Evolutionary conservation across 2,797 vertebrate genomes (phyloP).

Genomic region (Girardinus metallicus): DNA sequence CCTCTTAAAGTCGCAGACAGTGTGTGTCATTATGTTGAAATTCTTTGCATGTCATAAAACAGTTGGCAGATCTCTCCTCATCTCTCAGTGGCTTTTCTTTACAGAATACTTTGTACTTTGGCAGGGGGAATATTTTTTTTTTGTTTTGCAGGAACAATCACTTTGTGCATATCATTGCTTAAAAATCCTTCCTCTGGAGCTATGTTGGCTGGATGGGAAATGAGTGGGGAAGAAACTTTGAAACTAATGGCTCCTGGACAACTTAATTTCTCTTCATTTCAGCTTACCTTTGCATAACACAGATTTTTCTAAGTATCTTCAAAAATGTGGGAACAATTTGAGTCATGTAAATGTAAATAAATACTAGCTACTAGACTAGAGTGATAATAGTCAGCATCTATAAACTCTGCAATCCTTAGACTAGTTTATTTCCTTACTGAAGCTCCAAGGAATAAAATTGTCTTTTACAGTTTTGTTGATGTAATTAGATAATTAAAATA

Average conservation of each 20-base stretch:
- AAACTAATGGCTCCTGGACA: neutral
- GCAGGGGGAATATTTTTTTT: neutral
- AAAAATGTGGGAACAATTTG: constrained; percentile 62
- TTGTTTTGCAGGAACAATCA: neutral
- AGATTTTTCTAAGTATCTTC: constrained; percentile 37
- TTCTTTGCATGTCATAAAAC: constrained; percentile 41
- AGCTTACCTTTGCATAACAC: constrained; percentile 4
- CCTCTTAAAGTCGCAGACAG: constrained; percentile 33
- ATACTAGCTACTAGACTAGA: constrained; percentile 65
- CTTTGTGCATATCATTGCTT: neutral
- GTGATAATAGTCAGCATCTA: constrained; percentile 44
- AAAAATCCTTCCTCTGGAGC: neutral
- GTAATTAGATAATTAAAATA: constrained; percentile 21
- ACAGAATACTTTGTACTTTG: constrained; percentile 8
- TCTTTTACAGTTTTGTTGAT: constrained; percentile 34
- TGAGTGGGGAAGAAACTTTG: neutral
- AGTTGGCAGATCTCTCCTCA: constrained; percentile 13
- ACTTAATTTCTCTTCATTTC: neutral
- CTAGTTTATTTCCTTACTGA: constrained; percentile 46
- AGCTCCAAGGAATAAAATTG: constrained; percentile 23
- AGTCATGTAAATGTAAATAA: constrained; percentile 76
- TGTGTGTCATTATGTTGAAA: constrained; percentile 40
- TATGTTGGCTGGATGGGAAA: neutral
- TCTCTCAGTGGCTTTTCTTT: constrained; percentile 4
- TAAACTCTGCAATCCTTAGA: constrained; percentile 32